Percentiles rank a stretch among this genome's conserved stretches.
phyloP scores from a whole-genome alignment of 2,797 vertebrate species.

The Orientallactaga sibirica region DNA sequence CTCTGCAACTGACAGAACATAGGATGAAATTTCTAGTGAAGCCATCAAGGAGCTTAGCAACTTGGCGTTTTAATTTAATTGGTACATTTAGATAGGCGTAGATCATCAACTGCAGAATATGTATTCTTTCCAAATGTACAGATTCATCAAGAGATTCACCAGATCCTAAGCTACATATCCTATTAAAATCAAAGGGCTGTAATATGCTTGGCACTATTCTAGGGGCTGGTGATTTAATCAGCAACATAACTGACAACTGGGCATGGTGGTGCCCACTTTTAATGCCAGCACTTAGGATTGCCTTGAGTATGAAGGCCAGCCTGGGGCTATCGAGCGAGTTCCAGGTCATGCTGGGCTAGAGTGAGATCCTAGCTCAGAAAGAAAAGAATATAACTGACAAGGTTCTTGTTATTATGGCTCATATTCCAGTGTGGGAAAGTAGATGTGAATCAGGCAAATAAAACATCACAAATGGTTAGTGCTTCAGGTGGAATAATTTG shows the following conservation, averaged over 20 bases:
- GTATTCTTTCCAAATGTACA: slow-evolving; percentile 4
- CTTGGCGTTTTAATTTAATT: background rate
- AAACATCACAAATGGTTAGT: background rate
- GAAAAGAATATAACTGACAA: background rate
- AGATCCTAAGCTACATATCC: background rate
- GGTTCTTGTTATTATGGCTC: too few relatives aligned
- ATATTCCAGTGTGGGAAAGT: background rate
- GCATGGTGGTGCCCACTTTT: too few relatives aligned
- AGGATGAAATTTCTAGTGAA: background rate
- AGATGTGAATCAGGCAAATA: background rate
- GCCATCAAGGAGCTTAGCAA: background rate
- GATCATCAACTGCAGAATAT: background rate
- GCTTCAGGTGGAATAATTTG: background rate
- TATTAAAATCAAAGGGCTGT: background rate
- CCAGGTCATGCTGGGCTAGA: too few relatives aligned
- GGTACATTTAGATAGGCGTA: background rate
- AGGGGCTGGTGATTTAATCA: too few relatives aligned
- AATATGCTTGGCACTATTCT: background rate
- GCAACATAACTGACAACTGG: too few relatives aligned
- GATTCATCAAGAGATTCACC: background rate
- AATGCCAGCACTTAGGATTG: too few relatives aligned
- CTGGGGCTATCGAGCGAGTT: too few relatives aligned
- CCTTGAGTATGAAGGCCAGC: too few relatives aligned
- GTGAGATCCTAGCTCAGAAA: too few relatives aligned
- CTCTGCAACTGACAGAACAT: background rate